Base-by-base conservation (phyloP, 2,888 invertebrate genomes). In the Dastarcus helophoroides region DNA sequence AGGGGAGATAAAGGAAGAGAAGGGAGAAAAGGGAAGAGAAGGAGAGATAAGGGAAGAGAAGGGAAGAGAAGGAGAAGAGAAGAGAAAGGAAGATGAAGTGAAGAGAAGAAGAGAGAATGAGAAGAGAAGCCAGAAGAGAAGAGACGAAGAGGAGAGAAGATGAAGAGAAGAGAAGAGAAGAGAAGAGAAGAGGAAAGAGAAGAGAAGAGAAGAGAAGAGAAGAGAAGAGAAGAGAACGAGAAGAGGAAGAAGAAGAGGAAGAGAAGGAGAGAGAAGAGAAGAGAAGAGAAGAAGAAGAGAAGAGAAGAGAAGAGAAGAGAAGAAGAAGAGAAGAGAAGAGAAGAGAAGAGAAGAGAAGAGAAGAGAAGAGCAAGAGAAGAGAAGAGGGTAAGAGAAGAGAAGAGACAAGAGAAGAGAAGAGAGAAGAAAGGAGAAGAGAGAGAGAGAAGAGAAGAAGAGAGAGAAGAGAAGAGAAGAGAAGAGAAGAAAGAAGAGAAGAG, bases 1-100 rank as follows among this genome's bases (percentile, higher is more conserved):
- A n/a, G n/a, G n/a, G n/a, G n/a, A n/a, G n/a, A n/a, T n/a, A n/a
- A n/a, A n/a, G n/a, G n/a, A n/a, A 12, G 11, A n/a, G 11, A 12
- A 11, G 12, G n/a, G 21, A 14, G 12, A 17, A 9, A 19, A 12
- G 9, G 12, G 12, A 9, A 9, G 21, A n/a, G 13, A 12, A 14
- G 8, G 12, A 9, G 7, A 14, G 12, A 14, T n/a, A n/a, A n/a
- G n/a, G n/a, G n/a, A n/a, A n/a, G n/a, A n/a, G n/a, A n/a, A n/a
- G n/a, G n/a, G n/a, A 29, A 19, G 32, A 8, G 28, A 29, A n/a
- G 17, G 21, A 16, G 13, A 6, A 21, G 13, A 4, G 11, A 12
- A 12, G 28, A 16, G 16, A 12, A 14, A 6, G 25, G 7, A 3
- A 16, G 26, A 10, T 8, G 28, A 16, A n/a, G 17, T 8, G 6